A percentile compares a stretch with the other conserved stretches of the same genome.
Conservation (phyloP, 2,113 vertebrate species). For the Saccopteryx leptura region DNA sequence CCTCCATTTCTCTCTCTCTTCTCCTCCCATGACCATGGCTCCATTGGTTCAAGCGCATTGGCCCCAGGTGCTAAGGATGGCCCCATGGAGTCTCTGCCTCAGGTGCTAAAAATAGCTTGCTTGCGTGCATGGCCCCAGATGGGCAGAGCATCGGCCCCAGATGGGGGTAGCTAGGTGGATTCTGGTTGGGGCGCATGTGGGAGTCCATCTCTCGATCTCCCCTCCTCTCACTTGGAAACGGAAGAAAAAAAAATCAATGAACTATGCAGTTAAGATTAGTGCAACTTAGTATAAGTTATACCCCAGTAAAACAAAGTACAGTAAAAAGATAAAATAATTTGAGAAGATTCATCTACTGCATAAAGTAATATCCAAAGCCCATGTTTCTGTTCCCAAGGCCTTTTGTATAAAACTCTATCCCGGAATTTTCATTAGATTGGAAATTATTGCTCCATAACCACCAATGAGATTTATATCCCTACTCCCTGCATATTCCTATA, state of each 20-base stretch:
- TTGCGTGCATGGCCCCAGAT: no score
- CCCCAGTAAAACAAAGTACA: not conserved
- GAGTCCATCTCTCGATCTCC: no score
- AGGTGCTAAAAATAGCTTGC: no score
- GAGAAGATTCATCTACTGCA: not conserved
- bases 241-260: not conserved
- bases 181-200: no score
- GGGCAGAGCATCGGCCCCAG: no score
- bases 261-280: not conserved
- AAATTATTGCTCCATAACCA: not conserved
- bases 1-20: no score
- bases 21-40: no score
- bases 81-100: no score
- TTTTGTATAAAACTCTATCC: not conserved
- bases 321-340: conserved; percentile 1
- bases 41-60: no score
- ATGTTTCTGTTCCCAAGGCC: not conserved
- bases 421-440: not conserved
- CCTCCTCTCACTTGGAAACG: no score
- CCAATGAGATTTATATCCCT: not conserved
- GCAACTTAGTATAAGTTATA: not conserved
- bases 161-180: no score
- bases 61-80: no score
- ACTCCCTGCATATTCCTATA: not conserved
- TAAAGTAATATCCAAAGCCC: not conserved